phyloP scores from a whole-genome alignment of 2,888 invertebrate species.

The Agapostemon virescens region DNA sequence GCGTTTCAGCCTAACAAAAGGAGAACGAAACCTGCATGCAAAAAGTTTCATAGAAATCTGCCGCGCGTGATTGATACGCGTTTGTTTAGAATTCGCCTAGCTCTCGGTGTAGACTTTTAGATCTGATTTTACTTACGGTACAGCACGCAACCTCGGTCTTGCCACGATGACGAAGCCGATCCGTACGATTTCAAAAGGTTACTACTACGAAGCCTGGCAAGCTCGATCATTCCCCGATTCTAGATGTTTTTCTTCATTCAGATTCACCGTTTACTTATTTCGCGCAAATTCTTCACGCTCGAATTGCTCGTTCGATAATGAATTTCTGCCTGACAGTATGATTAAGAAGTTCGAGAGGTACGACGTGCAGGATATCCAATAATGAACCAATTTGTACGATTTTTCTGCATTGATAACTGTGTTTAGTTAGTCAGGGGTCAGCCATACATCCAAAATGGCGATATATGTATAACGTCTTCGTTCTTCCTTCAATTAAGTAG shows the following conservation, averaged over 20 bases:
- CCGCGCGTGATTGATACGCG: slow-evolving; percentile 37
- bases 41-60: slow-evolving; percentile 42
- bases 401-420: not conserved
- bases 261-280: not conserved
- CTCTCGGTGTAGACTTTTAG: slow-evolving; percentile 32
- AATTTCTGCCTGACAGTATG: not conserved
- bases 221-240: not conserved
- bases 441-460: too few species aligned
- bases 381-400: not conserved
- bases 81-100: slow-evolving; percentile 48
- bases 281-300: not conserved
- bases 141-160: slow-evolving; percentile 4
- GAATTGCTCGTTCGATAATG: not conserved
- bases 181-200: slow-evolving; percentile 32
- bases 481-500: too few species aligned
- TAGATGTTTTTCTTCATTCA: not conserved
- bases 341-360: not conserved
- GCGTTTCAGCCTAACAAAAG: slow-evolving; percentile 39
- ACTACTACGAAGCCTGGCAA: not conserved
- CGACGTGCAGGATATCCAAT: not conserved
- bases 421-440: not conserved
- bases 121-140: slow-evolving; percentile 16
- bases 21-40: slow-evolving; percentile 30
- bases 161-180: slow-evolving; percentile 42
- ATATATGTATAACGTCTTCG: too few species aligned